Evolutionary conservation across 2,888 invertebrate species (phyloP).

Genomic region (Stenichneumon culpator): DNA sequence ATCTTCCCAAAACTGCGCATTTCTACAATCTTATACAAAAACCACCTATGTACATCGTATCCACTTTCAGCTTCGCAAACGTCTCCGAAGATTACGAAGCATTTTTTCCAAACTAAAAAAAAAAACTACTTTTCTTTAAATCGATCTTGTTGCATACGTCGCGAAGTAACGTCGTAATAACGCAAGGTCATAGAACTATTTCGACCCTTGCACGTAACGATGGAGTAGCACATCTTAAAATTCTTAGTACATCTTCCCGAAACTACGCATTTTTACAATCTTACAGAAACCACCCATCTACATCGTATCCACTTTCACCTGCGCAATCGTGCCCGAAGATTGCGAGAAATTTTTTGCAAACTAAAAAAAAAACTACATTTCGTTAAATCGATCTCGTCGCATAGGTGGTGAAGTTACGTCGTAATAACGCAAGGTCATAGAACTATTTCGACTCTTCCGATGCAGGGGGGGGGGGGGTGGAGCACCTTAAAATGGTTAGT

Average conservation of each 20-base stretch:
- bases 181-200: too few species aligned
- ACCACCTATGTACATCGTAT: not conserved
- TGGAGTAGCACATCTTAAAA: too few species aligned
- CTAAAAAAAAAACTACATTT: slow-evolving; percentile 1
- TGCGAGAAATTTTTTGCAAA: slow-evolving; percentile 6
- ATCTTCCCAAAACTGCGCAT: not conserved
- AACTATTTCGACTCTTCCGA: slow-evolving; percentile 17
- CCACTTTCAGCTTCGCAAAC: slow-evolving; percentile 23
- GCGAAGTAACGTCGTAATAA: not conserved
- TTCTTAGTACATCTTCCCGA: too few species aligned
- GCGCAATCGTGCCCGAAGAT: slow-evolving; percentile 13
- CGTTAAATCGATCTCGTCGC: not conserved
- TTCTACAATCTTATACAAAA: slow-evolving; percentile 27
- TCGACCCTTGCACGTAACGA: too few species aligned
- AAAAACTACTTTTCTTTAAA: not conserved
- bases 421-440: not conserved
- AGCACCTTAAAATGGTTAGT: slow-evolving; percentile 47
- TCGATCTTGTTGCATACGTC: not conserved
- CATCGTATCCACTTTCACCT: not conserved
- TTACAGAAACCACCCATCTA: not conserved
- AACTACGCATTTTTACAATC: slow-evolving; percentile 21
- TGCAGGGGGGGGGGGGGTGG: not conserved
- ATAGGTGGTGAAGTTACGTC: not conserved
- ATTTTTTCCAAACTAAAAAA: slow-evolving; percentile 1
- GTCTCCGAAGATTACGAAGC: slow-evolving; percentile 11